phyloP scores from a whole-genome alignment of 2,888 invertebrate genomes.

The Cosmorhoe ocellata region DNA sequence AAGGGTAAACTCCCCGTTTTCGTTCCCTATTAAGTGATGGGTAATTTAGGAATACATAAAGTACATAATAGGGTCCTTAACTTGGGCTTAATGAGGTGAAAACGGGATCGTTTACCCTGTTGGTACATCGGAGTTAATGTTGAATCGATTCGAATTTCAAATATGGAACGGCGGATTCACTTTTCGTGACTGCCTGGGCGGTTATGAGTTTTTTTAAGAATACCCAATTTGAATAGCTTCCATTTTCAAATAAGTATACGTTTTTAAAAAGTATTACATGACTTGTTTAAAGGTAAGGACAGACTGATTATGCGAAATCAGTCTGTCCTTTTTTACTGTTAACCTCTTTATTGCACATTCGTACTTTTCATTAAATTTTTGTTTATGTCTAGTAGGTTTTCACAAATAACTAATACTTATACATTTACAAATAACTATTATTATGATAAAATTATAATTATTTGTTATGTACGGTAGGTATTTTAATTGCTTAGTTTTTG shows the following conservation, averaged over 20 bases:
- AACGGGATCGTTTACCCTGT: conserved; percentile 71
- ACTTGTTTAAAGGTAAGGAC: too few species aligned
- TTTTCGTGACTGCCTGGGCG: conserved; percentile 18
- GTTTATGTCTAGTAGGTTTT: too few species aligned
- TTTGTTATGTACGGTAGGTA: too few species aligned
- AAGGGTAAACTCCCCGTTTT: conserved; percentile 63
- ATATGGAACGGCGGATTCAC: conserved; percentile 22
- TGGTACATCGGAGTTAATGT: conserved; percentile 55
- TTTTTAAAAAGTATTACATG: too few species aligned
- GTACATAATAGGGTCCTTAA: conserved; percentile 81
- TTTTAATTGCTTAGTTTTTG: conserved; percentile 10
- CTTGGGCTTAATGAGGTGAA: conserved; percentile 79
- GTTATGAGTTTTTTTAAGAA: conserved; percentile 18
- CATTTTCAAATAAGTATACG: too few species aligned
- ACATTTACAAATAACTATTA: too few species aligned
- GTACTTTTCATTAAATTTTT: too few species aligned
- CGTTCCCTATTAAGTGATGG: conserved; percentile 79
- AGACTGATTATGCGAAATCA: too few species aligned
- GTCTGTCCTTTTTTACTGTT: too few species aligned
- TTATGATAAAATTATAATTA: too few species aligned
- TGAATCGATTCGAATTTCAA: conserved; percentile 43
- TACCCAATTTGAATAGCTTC: neutral
- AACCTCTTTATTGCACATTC: too few species aligned
- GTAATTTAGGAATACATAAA: conserved; percentile 82
- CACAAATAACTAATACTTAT: too few species aligned